Evolutionary conservation across 2,113 vertebrate genomes (phyloP), one percentile per base, ranked within the genome.

Genomic region (Synchiropus splendidus): DNA sequence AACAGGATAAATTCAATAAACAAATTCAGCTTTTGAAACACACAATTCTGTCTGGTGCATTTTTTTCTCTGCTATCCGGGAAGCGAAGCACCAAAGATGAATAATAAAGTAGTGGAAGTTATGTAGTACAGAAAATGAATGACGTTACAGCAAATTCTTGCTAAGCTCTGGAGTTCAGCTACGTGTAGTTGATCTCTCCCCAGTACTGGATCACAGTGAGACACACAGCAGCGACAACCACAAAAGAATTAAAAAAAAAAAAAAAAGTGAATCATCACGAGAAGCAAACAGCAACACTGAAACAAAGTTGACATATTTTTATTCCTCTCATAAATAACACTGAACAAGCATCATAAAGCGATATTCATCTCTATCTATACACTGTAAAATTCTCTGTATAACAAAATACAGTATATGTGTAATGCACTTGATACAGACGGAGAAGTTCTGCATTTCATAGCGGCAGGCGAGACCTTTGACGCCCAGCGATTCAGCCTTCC

Each of bases 311-410:
- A 57, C 78, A 64, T 59, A 58, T 13, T 77, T 81, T 83, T 72
- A 81, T 79, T 82, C 58, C 44, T 66, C 46, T 72, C 74, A 85
- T 83, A 85, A 84, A 86, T 83, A 86, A 85, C 80, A 86, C 75
- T 80, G 64, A 83, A 81, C 81, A 83, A 81, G 81, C 76, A 69
- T 77, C 16, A 27, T 81, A 85, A 81, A 85, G 84, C 55, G 71
- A 84, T 85, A 83, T 78, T 80, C 82, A 75, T 64, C 52, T 31
- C 45, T 54, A 80, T 78, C 80, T 74, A 84, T 80, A 78, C 79
- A 80, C 77, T 77, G 78, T 77, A 77, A 78, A 80, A 77, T 61
- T 74, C 67, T 81, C 74, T 78, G 75, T 77, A 80, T 83, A 76
- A 77, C 77, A 86, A 83, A 85, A 82, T 83, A 86, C 82, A 84